Percentiles rank a stretch among this genome's conserved stretches.
Conservation (phyloP, 2,113 vertebrate species). For the Chunga burmeisteri region DNA sequence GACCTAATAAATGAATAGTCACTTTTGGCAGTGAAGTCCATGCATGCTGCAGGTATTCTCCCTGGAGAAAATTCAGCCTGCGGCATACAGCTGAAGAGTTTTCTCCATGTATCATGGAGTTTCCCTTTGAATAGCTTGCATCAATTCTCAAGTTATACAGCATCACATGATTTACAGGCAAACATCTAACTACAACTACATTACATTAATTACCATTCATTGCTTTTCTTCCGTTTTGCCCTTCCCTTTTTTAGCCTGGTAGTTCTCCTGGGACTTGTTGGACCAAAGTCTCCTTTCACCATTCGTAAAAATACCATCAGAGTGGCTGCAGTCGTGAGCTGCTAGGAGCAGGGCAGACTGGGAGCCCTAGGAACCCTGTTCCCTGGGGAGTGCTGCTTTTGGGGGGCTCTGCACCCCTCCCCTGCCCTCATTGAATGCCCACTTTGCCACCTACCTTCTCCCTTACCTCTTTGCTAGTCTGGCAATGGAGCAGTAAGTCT, state of each 20-base stretch:
- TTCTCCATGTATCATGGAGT: background rate
- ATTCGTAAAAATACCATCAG: background rate
- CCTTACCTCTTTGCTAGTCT: background rate
- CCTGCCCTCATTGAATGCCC: background rate
- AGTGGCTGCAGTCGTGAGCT: rapidly evolving
- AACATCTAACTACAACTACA: background rate
- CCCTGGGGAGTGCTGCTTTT: background rate
- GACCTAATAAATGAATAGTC: background rate
- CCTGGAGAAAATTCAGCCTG: background rate
- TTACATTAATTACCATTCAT: background rate
- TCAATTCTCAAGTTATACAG: background rate
- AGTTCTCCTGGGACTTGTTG: background rate
- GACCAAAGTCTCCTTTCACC: background rate
- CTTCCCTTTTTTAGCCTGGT: background rate
- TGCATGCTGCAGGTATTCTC: background rate
- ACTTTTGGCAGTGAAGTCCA: background rate
- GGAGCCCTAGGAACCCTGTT: background rate
- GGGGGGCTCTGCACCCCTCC: background rate
- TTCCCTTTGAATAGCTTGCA: background rate
- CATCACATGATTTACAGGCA: background rate
- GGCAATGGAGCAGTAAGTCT: background rate
- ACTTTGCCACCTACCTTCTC: background rate
- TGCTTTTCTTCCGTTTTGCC: background rate
- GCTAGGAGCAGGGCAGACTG: background rate
- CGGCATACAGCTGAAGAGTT: background rate